These are phyloP conservation scores for Brachymystax lenok DNA, from an alignment of 2,797 vertebrate genomes.

Conservation along the genomic window DNA sequence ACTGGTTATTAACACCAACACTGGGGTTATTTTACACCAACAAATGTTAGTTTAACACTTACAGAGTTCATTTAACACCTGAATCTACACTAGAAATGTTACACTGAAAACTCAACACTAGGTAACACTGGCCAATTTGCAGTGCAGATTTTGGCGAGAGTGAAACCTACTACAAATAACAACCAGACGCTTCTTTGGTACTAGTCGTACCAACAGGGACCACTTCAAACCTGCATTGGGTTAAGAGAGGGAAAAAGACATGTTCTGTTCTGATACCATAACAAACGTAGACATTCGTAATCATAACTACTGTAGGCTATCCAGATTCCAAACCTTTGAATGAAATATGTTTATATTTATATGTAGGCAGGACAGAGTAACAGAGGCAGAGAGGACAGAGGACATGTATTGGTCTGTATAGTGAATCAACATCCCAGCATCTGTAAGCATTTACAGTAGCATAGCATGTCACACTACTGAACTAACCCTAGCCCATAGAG, in stretches of 20 bases:
- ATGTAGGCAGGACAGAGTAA: not conserved
- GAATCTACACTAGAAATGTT: too few relatives aligned
- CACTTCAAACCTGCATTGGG: slow-evolving; percentile 38
- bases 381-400: slow-evolving; percentile 7
- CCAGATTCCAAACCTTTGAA: slow-evolving; percentile 12
- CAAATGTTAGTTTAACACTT: too few relatives aligned
- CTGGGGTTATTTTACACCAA: too few relatives aligned
- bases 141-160: too few relatives aligned
- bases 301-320: slow-evolving; percentile 8
- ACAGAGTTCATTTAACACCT: too few relatives aligned
- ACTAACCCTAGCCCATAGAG: slow-evolving; percentile 31
- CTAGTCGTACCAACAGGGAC: not conserved
- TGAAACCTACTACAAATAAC: slow-evolving; percentile 40
- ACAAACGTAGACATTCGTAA: not conserved
- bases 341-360: not conserved
- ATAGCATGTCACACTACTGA: slow-evolving; percentile 6
- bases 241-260: not conserved
- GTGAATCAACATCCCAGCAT: slow-evolving; percentile 26
- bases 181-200: slow-evolving; percentile 46
- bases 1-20: too few relatives aligned
- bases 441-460: slow-evolving; percentile 27
- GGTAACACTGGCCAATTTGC: too few relatives aligned
- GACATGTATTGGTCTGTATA: slow-evolving; percentile 26
- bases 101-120: too few relatives aligned
- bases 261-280: not conserved